These are phyloP conservation scores for Symphodus melops DNA, from an alignment of 2,113 vertebrate species.

Conservation along the genomic window DNA sequence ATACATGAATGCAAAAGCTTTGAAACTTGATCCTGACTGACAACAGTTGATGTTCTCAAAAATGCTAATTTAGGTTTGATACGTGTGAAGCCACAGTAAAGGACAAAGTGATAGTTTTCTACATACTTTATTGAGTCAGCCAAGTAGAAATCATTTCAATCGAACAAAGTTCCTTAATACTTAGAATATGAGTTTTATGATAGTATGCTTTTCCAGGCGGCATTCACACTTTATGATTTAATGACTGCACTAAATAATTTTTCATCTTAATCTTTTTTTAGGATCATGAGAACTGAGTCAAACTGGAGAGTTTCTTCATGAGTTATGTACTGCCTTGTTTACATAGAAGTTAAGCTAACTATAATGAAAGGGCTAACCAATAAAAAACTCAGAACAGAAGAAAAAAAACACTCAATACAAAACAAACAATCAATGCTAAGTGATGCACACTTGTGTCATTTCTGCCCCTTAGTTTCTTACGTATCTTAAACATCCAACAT, in stretches of 20 bases:
- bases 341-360: constrained; percentile 13
- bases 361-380: constrained; percentile 6
- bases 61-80: too few species aligned
- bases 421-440: constrained; percentile 41
- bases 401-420: constrained; percentile 51
- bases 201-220: constrained; percentile 4
- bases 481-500: constrained; percentile 37
- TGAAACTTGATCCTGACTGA: too few species aligned
- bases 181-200: constrained; percentile 38
- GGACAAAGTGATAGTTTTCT: constrained; percentile 38
- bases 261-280: too few species aligned
- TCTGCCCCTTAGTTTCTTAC: constrained; percentile 3
- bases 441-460: constrained; percentile 39
- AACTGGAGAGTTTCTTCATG: constrained; percentile 11
- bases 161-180: constrained; percentile 51
- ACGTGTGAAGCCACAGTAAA: constrained; percentile 28
- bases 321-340: background rate
- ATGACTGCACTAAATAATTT: constrained; percentile 17
- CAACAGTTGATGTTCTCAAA: too few species aligned
- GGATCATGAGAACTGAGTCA: constrained; percentile 4
- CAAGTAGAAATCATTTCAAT: constrained; percentile 56
- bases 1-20: too few species aligned
- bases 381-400: constrained; percentile 33
- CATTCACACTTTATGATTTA: constrained; percentile 15
- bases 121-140: constrained; percentile 67